These are phyloP conservation scores for Polietes domitor DNA, from an alignment of 2,888 invertebrate species.

Conservation along the genomic window DNA sequence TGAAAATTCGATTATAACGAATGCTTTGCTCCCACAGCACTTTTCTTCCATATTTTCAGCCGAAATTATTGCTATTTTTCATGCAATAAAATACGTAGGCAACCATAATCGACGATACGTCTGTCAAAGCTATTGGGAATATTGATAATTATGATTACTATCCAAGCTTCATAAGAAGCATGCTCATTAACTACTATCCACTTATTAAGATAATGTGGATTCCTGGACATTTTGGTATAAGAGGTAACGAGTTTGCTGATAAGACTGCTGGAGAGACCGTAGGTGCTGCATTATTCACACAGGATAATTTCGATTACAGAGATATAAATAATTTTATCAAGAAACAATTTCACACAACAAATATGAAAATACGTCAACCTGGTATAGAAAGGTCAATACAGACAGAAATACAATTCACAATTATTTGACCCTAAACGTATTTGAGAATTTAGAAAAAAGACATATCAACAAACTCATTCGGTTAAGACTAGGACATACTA, in stretches of 20 bases:
- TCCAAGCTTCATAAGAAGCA: not conserved
- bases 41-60: not conserved
- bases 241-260: too few relatives aligned
- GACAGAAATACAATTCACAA: not conserved
- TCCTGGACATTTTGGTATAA: not conserved
- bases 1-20: not conserved
- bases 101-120: not conserved
- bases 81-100: not conserved
- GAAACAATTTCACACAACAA: too few relatives aligned
- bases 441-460: not conserved
- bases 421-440: not conserved
- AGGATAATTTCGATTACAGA: too few relatives aligned
- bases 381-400: not conserved
- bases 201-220: not conserved
- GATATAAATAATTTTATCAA: too few relatives aligned
- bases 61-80: constrained; percentile 7
- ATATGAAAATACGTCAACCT: not conserved
- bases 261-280: too few relatives aligned
- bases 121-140: not conserved
- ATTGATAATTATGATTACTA: not conserved
- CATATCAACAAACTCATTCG: not conserved
- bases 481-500: constrained; percentile 11
- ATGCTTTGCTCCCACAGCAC: not conserved
- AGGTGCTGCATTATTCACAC: too few relatives aligned
- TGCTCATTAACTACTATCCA: not conserved